A percentile compares a stretch with the other conserved stretches of the same genome.
These are phyloP conservation scores for Erebia palarica DNA, from an alignment of 2,888 invertebrate genomes.

Conservation along the genomic window DNA sequence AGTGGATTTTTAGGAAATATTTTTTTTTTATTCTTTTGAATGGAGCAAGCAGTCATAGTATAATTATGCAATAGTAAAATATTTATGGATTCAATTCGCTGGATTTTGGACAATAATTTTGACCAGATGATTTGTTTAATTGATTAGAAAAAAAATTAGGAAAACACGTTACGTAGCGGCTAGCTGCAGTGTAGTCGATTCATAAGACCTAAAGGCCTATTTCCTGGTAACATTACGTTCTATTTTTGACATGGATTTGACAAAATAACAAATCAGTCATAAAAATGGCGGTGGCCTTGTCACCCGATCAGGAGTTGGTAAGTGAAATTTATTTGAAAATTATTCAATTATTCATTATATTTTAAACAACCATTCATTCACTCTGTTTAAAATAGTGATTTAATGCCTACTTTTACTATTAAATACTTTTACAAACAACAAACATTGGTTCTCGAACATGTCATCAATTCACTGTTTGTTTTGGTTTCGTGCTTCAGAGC, in stretches of 20 bases:
- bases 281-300: constrained; percentile 87
- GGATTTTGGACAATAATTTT: too few relatives aligned
- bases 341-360: constrained; percentile 28
- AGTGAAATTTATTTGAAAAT: constrained; percentile 61
- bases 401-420: not conserved
- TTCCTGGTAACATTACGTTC: constrained; percentile 8
- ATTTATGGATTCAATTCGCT: too few relatives aligned
- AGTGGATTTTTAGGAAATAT: too few relatives aligned
- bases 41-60: too few relatives aligned
- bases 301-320: constrained; percentile 90
- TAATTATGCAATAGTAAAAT: too few relatives aligned
- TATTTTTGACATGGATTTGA: constrained; percentile 8
- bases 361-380: not conserved
- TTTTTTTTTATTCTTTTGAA: too few relatives aligned
- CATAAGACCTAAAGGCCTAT: too few relatives aligned
- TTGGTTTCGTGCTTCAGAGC: constrained; percentile 60
- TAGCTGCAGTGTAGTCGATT: too few relatives aligned
- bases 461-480: constrained; percentile 76
- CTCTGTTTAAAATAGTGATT: not conserved
- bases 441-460: constrained; percentile 62
- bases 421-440: not conserved
- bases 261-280: constrained; percentile 42
- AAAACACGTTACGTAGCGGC: too few relatives aligned
- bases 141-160: too few relatives aligned
- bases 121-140: too few relatives aligned